Evolutionary conservation across 2,888 invertebrate species (phyloP), one percentile per base, ranked within the genome.

Genomic region (Coremacera marginata): DNA sequence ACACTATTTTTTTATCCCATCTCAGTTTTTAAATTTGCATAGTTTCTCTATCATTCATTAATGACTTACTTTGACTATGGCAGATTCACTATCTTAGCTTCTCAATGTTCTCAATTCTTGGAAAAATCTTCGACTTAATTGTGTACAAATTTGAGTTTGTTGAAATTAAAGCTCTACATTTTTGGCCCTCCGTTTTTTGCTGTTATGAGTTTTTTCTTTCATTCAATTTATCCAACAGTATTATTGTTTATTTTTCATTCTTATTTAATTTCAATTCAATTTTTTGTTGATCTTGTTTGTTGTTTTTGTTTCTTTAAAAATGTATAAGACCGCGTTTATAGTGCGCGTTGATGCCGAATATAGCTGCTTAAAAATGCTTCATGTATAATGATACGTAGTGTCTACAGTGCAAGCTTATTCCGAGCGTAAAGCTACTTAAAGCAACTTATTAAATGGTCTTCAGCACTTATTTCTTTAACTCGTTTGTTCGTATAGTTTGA

Each of bases 251-350:
- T 57, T 22, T 57, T 22, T 11, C 19, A 57, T 57, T 60, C 25
- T 60, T 60, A 60, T 60, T 22, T 27, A 60, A 60, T 60, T 70
- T 37, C 62, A 70, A 70, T 27, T 31, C 34, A 70, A 52, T 70
- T 70, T 52, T 55, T 70, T 31, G 5, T 31, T 31, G 31, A 4
- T 31, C 3, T 31, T 31, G 31, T 31, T 52, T 70, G 51, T 51
- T 49, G 1, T 4, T 27, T 52, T 67, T 70, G 44, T 25, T 52
- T n/a, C n/a, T n/a, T n/a, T n/a, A n/a, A n/a, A n/a, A n/a, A n/a
- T n/a, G n/a, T n/a, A n/a, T n/a, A n/a, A n/a, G n/a, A n/a, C n/a
- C n/a, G n/a, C n/a, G n/a, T n/a, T n/a, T n/a, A n/a, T n/a, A n/a
- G n/a, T n/a, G n/a, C n/a, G n/a, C n/a, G n/a, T n/a, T n/a, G n/a